Conservation (phyloP, 2,888 invertebrate species). For the Pseudococcus jackbeardsleyi region DNA sequence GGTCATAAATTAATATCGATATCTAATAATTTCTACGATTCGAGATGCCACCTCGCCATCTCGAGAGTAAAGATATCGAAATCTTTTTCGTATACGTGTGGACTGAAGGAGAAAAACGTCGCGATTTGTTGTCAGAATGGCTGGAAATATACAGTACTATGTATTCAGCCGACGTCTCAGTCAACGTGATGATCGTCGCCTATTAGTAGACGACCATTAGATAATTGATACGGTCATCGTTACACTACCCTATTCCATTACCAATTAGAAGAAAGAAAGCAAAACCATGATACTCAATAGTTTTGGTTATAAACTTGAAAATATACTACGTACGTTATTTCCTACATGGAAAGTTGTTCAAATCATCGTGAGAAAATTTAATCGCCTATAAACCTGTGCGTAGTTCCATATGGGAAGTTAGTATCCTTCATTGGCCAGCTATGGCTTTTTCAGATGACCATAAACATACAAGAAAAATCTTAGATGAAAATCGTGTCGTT, state of each 20-base stretch:
- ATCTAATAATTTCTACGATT: slow-evolving; percentile 43
- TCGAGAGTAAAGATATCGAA: not conserved
- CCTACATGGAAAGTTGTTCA: slow-evolving; percentile 45
- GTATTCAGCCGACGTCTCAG: not conserved
- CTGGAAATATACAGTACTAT: too few species aligned
- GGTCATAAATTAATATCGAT: slow-evolving; percentile 43
- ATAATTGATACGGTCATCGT: slow-evolving; percentile 15
- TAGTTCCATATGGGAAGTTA: slow-evolving; percentile 30
- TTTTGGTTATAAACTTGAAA: slow-evolving; percentile 40
- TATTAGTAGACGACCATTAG: not conserved
- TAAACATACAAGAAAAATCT: not conserved
- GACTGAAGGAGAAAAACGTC: not conserved
- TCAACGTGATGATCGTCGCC: slow-evolving; percentile 8
- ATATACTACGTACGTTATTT: not conserved
- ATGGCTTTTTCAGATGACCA: not conserved
- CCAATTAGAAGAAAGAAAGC: slow-evolving; percentile 24
- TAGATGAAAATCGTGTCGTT: not conserved
- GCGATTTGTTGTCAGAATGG: not conserved
- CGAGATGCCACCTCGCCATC: slow-evolving; percentile 9
- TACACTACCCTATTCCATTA: not conserved
- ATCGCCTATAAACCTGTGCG: not conserved
- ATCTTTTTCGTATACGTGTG: not conserved
- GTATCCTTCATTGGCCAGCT: slow-evolving; percentile 22
- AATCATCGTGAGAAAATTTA: slow-evolving; percentile 31
- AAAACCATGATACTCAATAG: not conserved